Evolutionary conservation across 1,140 invertebrate species (phyloP).

Genomic region (Steinernema khuongi): DNA sequence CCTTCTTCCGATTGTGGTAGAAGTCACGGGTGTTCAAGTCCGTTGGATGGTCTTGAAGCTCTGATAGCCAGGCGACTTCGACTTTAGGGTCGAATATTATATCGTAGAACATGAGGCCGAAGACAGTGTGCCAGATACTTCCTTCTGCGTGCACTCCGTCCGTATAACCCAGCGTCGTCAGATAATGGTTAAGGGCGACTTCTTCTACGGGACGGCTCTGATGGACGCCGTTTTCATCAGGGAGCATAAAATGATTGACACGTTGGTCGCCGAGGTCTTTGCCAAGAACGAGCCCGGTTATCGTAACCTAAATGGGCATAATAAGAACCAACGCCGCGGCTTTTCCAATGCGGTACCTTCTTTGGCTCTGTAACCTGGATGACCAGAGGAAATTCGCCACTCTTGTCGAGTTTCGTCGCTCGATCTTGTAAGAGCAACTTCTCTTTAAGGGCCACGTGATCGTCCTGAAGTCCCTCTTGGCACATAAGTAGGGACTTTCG

Average conservation of each 20-base stretch:
- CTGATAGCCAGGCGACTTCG: slow-evolving; percentile 38
- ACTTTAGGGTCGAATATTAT: slow-evolving; percentile 42
- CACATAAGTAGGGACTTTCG: slow-evolving; percentile 29
- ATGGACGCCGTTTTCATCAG: slow-evolving; percentile 25
- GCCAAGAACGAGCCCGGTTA: slow-evolving; percentile 33
- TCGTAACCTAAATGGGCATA: slow-evolving; percentile 36
- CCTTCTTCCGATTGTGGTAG: slow-evolving; percentile 33
- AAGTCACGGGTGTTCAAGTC: slow-evolving; percentile 43
- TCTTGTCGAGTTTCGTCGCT: slow-evolving; percentile 27
- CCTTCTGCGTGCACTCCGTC: slow-evolving; percentile 46
- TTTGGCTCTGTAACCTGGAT: slow-evolving; percentile 20
- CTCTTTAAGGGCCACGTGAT: slow-evolving; percentile 27
- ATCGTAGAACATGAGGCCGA: slow-evolving; percentile 46
- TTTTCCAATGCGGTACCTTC: slow-evolving; percentile 10
- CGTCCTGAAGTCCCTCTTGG: slow-evolving; percentile 22
- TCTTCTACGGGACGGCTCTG: slow-evolving; percentile 42
- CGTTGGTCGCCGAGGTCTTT: slow-evolving; percentile 48
- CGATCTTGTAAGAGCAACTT: slow-evolving; percentile 41
- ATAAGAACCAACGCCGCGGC: slow-evolving; percentile 21
- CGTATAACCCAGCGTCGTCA: slow-evolving; percentile 32
- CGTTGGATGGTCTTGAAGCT: slow-evolving; percentile 39
- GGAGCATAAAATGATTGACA: slow-evolving; percentile 43
- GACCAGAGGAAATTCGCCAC: neutral
- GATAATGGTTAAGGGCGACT: slow-evolving; percentile 45
- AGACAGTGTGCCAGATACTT: slow-evolving; percentile 48